Base-by-base conservation (phyloP, 2,888 invertebrate species). In the Epirrhoe alternata region DNA sequence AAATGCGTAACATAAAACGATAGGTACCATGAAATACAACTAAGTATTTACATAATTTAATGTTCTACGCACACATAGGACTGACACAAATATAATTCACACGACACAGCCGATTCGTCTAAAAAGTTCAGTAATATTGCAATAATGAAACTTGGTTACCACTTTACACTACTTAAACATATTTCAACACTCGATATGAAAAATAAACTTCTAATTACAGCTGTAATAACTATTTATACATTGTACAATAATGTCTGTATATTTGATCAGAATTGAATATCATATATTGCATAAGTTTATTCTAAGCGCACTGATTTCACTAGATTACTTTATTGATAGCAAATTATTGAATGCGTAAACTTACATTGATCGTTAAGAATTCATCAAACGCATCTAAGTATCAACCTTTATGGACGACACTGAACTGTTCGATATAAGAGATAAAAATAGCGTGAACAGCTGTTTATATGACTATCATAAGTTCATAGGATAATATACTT, bases 191-290 rank as follows among this genome's bases (percentile, higher is more conserved):
- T 87, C 90, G 90, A 92, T 93, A 93, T 92, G 92, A 93, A 93
- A 93, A 93, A 92, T 93, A 93, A 93, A 92, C 90, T 86, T 89
- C 92, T 93, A 92, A 92, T 90, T 93, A 92, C 90, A 89, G 92
- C 88, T 89, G 93, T 92, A 92, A 91, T 92, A 93, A 92, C 91
- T 93, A 93, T 92, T 92, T 93, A 90, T 92, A 92, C 91, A 92
- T 92, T 92, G 89, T 90, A 91, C 82, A 88, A 86, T 61, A 64
- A 61, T 86, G 86, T 86, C 82, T 85, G 81, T 84, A 83, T 85
- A 85, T 83, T 85, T 88, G 86, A 82, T 83, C 77, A 81, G 82
- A 83, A 77, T 83, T 80, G 81, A 81, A 78, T 84, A 86, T 78
- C 16, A 65, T 84, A 84, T 83, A 85, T 82, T 83, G 88, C 86